Base-by-base conservation (phyloP, 2,113 vertebrate species). In the Siniperca knerii region DNA sequence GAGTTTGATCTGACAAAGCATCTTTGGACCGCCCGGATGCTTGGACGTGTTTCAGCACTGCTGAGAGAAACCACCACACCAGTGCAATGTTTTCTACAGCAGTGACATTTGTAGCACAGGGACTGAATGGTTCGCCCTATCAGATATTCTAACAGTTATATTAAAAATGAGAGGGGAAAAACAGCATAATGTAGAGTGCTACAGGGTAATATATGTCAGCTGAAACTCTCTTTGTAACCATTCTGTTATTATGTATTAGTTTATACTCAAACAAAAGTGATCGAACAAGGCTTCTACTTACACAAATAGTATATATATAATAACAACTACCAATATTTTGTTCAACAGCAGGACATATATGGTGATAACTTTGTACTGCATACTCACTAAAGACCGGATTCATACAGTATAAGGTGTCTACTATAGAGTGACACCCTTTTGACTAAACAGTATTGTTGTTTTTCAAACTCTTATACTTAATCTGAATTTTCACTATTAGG, bases 1-100 rank as follows among this genome's bases (percentile, higher is more conserved):
- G 93, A 95, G 93, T 94, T 95, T 96, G 94, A 95, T 95, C 92
- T 95, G 95, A 95, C 95, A 95, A 95, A 94, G 94, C 94, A 95
- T 96, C 95, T 94, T 85, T 95, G 95, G 95, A 96, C 92, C 94
- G 93, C 94, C 93, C 92, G 93, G 93, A 95, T 92, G 91, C 93
- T 95, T 95, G 95, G 95, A 95, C 89, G 91, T 89, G 93, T 94
- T 95, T 95, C 95, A 96, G 94, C 93, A 88, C 90, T 89, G 88
- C 88, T 83, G 88, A 91, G 92, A 89, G 93, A 94, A 94, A 93
- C 89, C 92, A 92, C 93, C 95, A 92, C 93, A 93, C 75, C 85
- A 87, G 77, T 25, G 83, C 92, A 82, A 83, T 85, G 87, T 82
- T 80, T 83, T 76, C 84, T 82, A 82, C 92, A 78, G 87, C 87